These are phyloP conservation scores for Tuberolachnus salignus DNA, from an alignment of 2,888 invertebrate genomes.

Conservation along the genomic window DNA sequence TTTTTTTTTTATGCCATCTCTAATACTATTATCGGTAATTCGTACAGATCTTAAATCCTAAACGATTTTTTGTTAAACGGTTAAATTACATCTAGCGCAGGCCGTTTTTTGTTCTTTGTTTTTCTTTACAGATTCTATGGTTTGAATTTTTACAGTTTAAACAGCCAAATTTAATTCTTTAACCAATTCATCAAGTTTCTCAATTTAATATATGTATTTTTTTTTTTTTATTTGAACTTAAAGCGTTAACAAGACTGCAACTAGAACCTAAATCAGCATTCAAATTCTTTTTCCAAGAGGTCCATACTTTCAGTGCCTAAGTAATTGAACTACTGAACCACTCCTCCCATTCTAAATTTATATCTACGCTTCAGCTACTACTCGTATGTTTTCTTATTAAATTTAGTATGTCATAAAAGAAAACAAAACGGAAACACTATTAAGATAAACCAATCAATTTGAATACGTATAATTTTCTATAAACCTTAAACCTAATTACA, in stretches of 20 bases:
- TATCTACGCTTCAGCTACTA: too few relatives aligned
- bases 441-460: neutral
- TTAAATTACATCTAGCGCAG: neutral
- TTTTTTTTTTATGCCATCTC: neutral
- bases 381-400: conserved; percentile 11
- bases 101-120: neutral
- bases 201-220: neutral
- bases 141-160: neutral
- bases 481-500: neutral
- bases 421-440: neutral
- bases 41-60: neutral
- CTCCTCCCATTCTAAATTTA: too few relatives aligned
- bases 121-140: neutral
- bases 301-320: too few relatives aligned
- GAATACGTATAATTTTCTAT: neutral
- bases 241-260: neutral
- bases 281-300: neutral
- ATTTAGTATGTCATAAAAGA: neutral
- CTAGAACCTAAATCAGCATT: neutral
- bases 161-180: neutral
- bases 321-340: too few relatives aligned
- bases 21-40: neutral
- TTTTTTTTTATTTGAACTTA: neutral
- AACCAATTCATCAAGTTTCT: neutral
- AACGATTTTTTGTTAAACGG: neutral